Conservation (phyloP, 2,113 vertebrate species). For the Cryptoleucopteryx plumbea region DNA sequence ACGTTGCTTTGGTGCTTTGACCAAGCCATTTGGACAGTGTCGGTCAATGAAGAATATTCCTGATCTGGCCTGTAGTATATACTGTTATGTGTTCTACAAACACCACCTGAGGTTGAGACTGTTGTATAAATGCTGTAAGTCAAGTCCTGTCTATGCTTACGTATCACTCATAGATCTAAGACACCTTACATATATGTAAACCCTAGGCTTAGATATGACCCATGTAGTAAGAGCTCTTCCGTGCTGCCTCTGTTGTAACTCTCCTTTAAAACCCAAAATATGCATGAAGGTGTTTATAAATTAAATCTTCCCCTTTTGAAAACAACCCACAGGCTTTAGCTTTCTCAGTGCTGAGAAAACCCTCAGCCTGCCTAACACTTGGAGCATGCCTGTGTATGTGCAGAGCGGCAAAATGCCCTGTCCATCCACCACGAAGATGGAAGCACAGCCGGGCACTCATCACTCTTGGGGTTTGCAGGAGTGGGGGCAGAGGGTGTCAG, state of each 20-base stretch:
- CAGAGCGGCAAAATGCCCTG: background rate
- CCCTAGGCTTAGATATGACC: background rate
- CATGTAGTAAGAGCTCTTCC: rapidly evolving
- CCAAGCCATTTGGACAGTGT: background rate
- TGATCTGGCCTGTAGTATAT: background rate
- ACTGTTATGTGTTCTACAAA: background rate
- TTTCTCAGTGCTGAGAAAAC: background rate
- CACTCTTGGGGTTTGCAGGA: background rate
- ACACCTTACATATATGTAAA: rapidly evolving
- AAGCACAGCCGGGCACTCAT: rapidly evolving
- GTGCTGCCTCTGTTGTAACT: background rate
- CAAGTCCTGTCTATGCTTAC: background rate
- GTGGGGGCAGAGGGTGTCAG: background rate
- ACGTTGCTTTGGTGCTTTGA: background rate
- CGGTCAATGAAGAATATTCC: background rate
- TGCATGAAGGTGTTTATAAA: background rate
- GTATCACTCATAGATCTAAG: background rate
- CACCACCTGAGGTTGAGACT: background rate
- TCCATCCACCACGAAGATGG: background rate
- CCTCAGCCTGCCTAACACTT: background rate
- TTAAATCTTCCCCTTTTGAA: background rate
- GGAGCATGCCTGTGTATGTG: background rate
- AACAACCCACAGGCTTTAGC: background rate
- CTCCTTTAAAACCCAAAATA: background rate
- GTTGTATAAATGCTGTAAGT: background rate